Evolutionary conservation across 2,888 invertebrate genomes (phyloP).

Genomic region (Diaperis boleti): DNA sequence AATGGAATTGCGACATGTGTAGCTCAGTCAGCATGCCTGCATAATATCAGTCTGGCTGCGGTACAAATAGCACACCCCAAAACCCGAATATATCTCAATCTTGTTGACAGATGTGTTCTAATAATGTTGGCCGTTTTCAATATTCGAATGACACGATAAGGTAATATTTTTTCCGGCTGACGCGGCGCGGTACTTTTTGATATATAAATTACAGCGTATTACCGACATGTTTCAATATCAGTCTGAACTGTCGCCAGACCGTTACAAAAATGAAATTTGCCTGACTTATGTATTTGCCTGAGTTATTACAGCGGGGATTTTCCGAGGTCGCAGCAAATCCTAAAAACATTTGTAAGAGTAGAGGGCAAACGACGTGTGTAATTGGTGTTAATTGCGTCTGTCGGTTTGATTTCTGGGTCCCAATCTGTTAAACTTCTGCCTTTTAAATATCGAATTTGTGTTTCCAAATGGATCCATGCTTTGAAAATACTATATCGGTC

Average conservation of each 20-base stretch:
- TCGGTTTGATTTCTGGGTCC: too few relatives aligned
- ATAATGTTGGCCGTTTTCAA: constrained; percentile 44
- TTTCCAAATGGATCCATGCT: too few relatives aligned
- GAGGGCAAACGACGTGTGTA: too few relatives aligned
- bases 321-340: too few relatives aligned
- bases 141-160: constrained; percentile 39
- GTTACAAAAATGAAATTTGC: not conserved
- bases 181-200: constrained; percentile 21
- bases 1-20: constrained; percentile 39
- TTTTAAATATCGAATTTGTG: too few relatives aligned
- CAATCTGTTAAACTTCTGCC: too few relatives aligned
- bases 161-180: constrained; percentile 40
- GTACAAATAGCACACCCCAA: constrained; percentile 29
- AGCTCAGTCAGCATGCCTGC: constrained; percentile 23
- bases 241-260: not conserved
- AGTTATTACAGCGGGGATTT: not conserved
- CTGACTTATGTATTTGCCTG: not conserved
- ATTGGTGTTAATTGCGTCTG: too few relatives aligned
- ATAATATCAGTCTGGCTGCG: constrained; percentile 33
- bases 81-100: constrained; percentile 43
- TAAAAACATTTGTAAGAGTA: too few relatives aligned
- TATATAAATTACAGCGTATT: constrained; percentile 21
- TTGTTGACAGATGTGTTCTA: constrained; percentile 45
- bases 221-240: constrained; percentile 23
- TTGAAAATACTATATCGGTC: too few relatives aligned